These are phyloP conservation scores for Carcinoscorpius rotundicauda DNA, from an alignment of 1,140 invertebrate genomes.

Conservation along the genomic window DNA sequence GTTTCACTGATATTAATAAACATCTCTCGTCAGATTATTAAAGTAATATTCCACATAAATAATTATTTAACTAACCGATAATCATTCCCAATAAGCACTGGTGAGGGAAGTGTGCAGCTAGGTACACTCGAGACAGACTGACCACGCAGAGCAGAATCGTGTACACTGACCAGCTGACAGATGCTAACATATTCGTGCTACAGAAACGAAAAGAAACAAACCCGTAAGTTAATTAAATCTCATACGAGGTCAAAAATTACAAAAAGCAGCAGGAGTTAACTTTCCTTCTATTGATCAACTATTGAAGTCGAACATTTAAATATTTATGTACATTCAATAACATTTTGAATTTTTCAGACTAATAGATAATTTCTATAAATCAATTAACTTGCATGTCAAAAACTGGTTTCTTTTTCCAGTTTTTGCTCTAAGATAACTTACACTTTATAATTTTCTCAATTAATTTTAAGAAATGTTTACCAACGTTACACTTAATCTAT, in stretches of 20 bases:
- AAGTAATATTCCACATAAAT: too few relatives aligned
- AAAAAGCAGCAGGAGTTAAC: conserved; percentile 4
- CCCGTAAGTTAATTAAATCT: neutral
- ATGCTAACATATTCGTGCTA: conserved; percentile 15
- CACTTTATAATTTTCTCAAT: too few relatives aligned
- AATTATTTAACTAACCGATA: conserved; percentile 34
- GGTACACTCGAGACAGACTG: conserved; percentile 43
- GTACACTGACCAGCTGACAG: conserved; percentile 32
- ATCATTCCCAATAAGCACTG: conserved; percentile 45
- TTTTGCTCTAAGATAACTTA: too few relatives aligned
- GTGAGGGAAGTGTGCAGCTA: conserved; percentile 51
- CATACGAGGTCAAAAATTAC: conserved; percentile 1
- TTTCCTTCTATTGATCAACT: neutral
- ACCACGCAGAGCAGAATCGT: conserved; percentile 35
- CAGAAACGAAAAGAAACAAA: conserved; percentile 12
- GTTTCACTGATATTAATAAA: too few relatives aligned
- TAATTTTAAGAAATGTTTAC: too few relatives aligned
- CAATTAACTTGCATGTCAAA: too few relatives aligned
- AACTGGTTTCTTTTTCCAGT: too few relatives aligned
- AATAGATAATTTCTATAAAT: too few relatives aligned
- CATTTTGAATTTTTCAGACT: too few relatives aligned
- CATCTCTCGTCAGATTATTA: too few relatives aligned
- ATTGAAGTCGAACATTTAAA: neutral
- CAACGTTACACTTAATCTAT: too few relatives aligned
- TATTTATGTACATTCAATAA: neutral